These are phyloP conservation scores for Agrotis segetum DNA, from an alignment of 2,888 invertebrate genomes.

Conservation along the genomic window DNA sequence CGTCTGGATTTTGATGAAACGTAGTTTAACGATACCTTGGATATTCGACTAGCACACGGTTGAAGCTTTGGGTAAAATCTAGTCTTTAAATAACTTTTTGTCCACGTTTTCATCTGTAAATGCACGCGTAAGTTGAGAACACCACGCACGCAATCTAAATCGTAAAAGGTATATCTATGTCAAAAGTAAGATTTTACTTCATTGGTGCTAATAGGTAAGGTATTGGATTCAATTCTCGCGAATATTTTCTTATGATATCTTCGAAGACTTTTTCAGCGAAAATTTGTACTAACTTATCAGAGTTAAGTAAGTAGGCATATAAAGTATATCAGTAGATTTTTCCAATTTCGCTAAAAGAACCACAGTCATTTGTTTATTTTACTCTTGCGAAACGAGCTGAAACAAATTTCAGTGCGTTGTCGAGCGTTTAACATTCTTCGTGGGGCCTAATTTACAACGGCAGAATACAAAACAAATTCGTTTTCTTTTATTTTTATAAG, in stretches of 20 bases:
- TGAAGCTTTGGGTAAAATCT: no score
- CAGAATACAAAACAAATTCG: conserved; percentile 72
- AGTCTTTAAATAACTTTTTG: no score
- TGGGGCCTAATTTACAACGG: conserved; percentile 70
- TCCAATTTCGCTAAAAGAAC: conserved; percentile 80
- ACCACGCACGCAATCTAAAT: no score
- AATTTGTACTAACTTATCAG: conserved; percentile 27
- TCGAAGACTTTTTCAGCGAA: conserved; percentile 1
- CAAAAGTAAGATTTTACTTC: no score
- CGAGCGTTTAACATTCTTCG: conserved; percentile 80
- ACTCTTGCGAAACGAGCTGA: conserved; percentile 75
- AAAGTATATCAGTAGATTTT: conserved; percentile 67
- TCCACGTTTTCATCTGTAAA: no score
- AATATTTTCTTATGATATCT: conserved; percentile 14
- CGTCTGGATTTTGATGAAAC: no score
- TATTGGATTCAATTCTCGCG: background rate
- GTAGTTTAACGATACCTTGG: no score
- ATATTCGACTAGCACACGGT: no score
- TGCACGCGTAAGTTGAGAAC: no score
- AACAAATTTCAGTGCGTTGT: conserved; percentile 79
- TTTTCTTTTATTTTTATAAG: conserved; percentile 66
- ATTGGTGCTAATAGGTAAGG: background rate
- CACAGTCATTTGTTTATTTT: conserved; percentile 83
- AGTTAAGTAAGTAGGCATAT: conserved; percentile 32
- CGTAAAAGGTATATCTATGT: no score